phyloP scores from a whole-genome alignment of 2,888 invertebrate species.

The Melieria omissa region DNA sequence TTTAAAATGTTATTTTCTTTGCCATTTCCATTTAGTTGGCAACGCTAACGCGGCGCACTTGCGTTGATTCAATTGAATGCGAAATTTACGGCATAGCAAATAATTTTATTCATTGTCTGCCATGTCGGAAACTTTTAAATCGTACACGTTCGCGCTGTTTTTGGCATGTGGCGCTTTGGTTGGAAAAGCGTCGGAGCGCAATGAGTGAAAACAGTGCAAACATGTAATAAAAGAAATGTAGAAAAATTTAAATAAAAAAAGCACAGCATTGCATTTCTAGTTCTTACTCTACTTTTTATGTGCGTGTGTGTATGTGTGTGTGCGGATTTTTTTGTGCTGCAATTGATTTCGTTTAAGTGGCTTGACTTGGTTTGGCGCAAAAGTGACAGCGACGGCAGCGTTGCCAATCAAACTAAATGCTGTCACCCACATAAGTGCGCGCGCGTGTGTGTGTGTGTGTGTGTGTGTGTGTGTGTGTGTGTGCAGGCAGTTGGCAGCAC shows the following conservation, averaged over 20 bases:
- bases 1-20: background rate
- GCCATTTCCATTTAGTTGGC: background rate
- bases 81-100: slow-evolving; percentile 31
- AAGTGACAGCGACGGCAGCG: background rate
- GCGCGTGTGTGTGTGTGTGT: background rate
- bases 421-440: no score
- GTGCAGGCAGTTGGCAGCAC: background rate
- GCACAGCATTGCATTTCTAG: no score
- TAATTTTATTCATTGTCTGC: slow-evolving; percentile 27
- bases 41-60: no score
- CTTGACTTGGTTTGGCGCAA: background rate
- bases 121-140: slow-evolving; percentile 11
- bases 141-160: no score
- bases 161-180: no score
- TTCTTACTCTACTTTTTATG: no score
- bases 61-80: slow-evolving; percentile 34
- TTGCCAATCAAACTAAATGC: no score
- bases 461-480: background rate
- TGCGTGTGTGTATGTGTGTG: background rate
- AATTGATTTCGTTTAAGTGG: background rate
- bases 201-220: background rate
- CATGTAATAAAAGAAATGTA: no score
- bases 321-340: background rate
- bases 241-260: no score
- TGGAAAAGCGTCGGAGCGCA: background rate